Percentiles rank a stretch among this genome's conserved stretches.
phyloP scores from a whole-genome alignment of 1,140 invertebrate species.

The Augochlora pura region DNA sequence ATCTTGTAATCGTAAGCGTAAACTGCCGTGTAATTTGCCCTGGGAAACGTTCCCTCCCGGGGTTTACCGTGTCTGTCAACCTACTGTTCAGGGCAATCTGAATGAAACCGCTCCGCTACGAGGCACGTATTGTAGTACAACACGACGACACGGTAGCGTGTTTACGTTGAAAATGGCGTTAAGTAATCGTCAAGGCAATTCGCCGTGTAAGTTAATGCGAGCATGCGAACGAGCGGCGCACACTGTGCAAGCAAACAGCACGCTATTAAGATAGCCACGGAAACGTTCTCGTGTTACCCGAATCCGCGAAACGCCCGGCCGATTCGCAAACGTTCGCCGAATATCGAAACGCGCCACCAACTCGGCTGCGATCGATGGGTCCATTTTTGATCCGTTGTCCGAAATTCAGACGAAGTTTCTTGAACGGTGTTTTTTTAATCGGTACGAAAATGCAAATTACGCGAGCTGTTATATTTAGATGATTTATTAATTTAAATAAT shows the following conservation, averaged over 20 bases:
- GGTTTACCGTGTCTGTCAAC: too few relatives aligned
- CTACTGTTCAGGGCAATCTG: background rate
- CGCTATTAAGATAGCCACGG: constrained; percentile 54
- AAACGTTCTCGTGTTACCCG: background rate
- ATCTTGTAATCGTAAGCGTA: too few relatives aligned
- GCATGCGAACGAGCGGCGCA: constrained; percentile 45
- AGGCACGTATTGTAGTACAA: background rate
- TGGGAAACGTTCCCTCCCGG: too few relatives aligned
- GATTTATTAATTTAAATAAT: too few relatives aligned
- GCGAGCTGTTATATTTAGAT: too few relatives aligned
- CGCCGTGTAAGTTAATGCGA: constrained; percentile 31
- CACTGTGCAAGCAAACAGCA: constrained; percentile 40
- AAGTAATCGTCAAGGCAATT: constrained; percentile 60
- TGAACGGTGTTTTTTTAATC: too few relatives aligned
- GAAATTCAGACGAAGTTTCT: too few relatives aligned
- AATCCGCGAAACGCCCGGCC: constrained; percentile 3
- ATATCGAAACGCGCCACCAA: background rate
- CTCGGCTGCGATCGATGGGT: too few relatives aligned
- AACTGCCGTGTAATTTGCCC: too few relatives aligned
- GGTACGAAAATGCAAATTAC: too few relatives aligned
- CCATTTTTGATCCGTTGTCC: too few relatives aligned
- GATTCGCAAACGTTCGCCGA: background rate
- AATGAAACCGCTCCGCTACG: constrained; percentile 8
- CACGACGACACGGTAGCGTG: constrained; percentile 27
- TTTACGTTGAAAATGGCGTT: constrained; percentile 55